phyloP scores from a whole-genome alignment of 2,888 invertebrate species.

The Hydraecia micacea region DNA sequence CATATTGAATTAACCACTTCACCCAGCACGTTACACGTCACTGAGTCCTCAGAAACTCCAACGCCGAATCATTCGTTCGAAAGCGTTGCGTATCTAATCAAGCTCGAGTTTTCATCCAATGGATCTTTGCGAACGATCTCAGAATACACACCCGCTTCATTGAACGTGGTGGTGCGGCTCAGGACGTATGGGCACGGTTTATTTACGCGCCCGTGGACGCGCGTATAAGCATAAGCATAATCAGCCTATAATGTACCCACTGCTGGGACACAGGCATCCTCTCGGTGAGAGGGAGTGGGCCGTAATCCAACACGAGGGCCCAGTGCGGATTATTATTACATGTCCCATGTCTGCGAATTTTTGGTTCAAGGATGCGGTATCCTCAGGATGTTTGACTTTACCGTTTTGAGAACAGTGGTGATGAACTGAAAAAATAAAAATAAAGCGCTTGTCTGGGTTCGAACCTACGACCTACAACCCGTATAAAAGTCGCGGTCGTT shows the following conservation, averaged over 20 bases:
- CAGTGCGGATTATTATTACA: no score
- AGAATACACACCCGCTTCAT: background rate
- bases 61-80: constrained; percentile 17
- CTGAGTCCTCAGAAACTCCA: background rate
- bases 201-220: background rate
- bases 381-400: no score
- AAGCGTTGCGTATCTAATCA: constrained; percentile 24
- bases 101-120: background rate
- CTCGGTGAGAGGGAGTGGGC: no score
- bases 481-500: no score
- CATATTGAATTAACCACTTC: constrained; percentile 3
- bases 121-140: constrained; percentile 6
- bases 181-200: background rate
- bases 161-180: background rate
- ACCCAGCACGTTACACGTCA: background rate
- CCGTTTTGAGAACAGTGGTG: no score
- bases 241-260: background rate
- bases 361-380: no score
- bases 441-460: no score
- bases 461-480: no score
- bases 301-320: no score
- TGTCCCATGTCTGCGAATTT: no score
- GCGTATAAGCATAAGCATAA: background rate
- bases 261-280: no score
- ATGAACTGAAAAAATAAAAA: no score